Evolutionary conservation across 1,140 invertebrate genomes (phyloP), one percentile per base, ranked within the genome.

Genomic region (Prorops nasuta): DNA sequence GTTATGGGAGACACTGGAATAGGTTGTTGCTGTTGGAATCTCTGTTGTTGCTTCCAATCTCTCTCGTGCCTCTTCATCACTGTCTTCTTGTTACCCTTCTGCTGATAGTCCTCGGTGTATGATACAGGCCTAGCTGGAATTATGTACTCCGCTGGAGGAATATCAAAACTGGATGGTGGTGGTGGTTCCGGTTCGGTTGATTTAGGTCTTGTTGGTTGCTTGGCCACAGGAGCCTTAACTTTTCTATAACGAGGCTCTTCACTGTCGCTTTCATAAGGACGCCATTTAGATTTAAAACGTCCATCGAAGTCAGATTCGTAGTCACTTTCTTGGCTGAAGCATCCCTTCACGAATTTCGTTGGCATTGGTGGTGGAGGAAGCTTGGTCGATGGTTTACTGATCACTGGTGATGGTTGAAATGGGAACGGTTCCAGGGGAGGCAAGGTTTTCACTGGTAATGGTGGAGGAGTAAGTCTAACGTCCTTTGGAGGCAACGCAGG

Each of bases 231-330:
- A 6, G 83, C 69, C 47, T 79, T 72, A 0, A 86, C 74, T 66
- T 72, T 77, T 49, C 81, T 60, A 68, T 82, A 81, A 35, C 69
- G 66, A 1, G 80, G 79, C 44, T 86, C 84, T 50, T 88, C 86
- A 16, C 74, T 82, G 35, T 88, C 86, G 61, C 85, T 87, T 44
- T 83, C 82, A 51, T 79, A 83, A 14, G 83, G 82, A 40, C 83
- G 82, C 81, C 83, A 86, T 61, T 83, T 86, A 4, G 71, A 56
- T 49, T 60, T 69, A 10, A 51, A 4, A 0, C 78, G 67, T 40
- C 71, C 66, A 54, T 86, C 84, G 34, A 83, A 74, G 72, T 88
- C 87, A 58, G 85, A 87, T 66, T 88, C 86, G 58, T 89, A 88
- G 54, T 88, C 87, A 53, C 86, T 87, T 54, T 87, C 85, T 12